Percentiles rank a stretch among this genome's conserved stretches.
Conservation (phyloP, 2,797 vertebrate genomes). For the Pterois miles region DNA sequence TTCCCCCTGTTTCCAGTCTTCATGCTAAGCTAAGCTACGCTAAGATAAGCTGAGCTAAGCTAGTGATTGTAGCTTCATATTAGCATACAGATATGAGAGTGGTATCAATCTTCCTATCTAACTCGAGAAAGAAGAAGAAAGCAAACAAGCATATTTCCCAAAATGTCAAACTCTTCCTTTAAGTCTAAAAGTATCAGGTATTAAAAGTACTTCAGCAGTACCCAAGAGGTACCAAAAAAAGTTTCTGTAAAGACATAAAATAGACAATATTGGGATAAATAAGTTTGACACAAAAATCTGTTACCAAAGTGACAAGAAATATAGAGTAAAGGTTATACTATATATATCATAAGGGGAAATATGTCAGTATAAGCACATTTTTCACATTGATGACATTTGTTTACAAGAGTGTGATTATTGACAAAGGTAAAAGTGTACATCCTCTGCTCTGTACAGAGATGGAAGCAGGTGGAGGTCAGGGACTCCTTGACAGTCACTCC, state of each 20-base stretch:
- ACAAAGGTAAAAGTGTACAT: background rate
- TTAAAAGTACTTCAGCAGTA: background rate
- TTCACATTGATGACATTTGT: background rate
- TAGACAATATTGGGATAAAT: too few relatives aligned
- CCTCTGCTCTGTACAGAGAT: background rate
- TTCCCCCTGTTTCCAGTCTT: background rate
- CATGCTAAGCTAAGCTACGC: background rate
- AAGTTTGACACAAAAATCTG: background rate
- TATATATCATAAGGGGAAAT: background rate
- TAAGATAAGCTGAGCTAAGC: background rate
- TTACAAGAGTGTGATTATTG: background rate
- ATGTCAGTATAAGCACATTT: background rate
- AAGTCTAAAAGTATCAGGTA: background rate
- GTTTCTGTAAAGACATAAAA: background rate
- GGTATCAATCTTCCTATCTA: background rate
- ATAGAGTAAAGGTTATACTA: background rate
- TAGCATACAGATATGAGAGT: background rate
- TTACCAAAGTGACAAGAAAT: background rate
- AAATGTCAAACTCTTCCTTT: background rate
- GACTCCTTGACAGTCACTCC: conserved; percentile 34
- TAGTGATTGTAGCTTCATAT: background rate
- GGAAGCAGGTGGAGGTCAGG: conserved; percentile 16
- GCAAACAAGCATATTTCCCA: too few relatives aligned
- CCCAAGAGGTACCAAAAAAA: accelerated
- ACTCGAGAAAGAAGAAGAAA: background rate